A percentile compares a stretch with the other conserved stretches of the same genome.
phyloP scores from a whole-genome alignment of 2,797 vertebrate genomes.

The Notamacropus eugenii region DNA sequence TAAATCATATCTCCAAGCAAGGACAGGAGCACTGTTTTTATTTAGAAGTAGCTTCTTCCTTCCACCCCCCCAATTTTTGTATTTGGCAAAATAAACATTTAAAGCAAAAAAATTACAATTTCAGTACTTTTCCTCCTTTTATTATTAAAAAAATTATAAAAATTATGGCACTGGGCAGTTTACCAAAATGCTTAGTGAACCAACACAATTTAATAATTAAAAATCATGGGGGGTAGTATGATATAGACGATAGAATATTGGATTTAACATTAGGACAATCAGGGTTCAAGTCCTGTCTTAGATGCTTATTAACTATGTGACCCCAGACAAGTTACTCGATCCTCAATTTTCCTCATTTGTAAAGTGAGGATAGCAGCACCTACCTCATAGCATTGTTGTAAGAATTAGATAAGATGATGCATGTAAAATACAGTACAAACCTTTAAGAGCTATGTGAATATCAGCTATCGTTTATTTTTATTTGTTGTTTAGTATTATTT shows the following conservation, averaged over 20 bases:
- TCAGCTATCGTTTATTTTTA: background rate
- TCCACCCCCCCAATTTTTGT: constrained; percentile 32
- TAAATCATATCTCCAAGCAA: constrained; percentile 29
- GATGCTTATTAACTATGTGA: background rate
- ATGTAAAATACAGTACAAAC: background rate
- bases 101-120: constrained; percentile 35
- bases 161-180: constrained; percentile 11
- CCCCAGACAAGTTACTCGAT: background rate
- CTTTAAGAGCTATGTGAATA: background rate
- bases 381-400: background rate
- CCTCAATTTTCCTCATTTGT: background rate
- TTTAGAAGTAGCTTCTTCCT: constrained; percentile 44
- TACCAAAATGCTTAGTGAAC: background rate
- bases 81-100: constrained; percentile 36
- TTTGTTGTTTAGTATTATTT: background rate
- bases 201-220: background rate
- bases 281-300: background rate
- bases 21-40: constrained; percentile 23
- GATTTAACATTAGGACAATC: background rate
- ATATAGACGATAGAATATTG: background rate
- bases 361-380: background rate
- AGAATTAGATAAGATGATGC: background rate
- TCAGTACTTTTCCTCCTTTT: constrained; percentile 34
- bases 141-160: background rate
- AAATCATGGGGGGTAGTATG: background rate